These are phyloP conservation scores for Hyles euphorbiae DNA, from an alignment of 1,140 invertebrate genomes.

Conservation along the genomic window DNA sequence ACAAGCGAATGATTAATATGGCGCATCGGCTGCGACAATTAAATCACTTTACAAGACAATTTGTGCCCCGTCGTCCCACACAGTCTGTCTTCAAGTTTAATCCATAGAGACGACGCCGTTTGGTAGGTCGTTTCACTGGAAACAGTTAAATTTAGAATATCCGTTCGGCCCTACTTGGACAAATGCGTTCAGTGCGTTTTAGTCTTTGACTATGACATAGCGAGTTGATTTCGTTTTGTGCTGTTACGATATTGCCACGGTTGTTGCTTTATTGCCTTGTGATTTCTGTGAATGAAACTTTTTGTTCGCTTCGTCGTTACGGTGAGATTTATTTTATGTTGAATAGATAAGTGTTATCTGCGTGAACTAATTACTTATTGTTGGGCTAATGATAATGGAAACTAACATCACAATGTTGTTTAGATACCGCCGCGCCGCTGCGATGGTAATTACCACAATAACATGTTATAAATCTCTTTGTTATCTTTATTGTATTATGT, in stretches of 20 bases:
- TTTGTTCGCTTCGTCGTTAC: too few relatives aligned
- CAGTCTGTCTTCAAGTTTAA: constrained; percentile 39
- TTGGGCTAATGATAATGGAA: too few relatives aligned
- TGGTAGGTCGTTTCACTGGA: constrained; percentile 53
- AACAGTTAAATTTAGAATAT: constrained; percentile 72
- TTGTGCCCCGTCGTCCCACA: constrained; percentile 41
- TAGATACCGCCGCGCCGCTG: too few relatives aligned
- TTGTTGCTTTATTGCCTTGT: background rate
- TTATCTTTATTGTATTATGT: too few relatives aligned
- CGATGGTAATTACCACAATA: too few relatives aligned
- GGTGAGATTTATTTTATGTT: too few relatives aligned
- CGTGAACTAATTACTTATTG: too few relatives aligned
- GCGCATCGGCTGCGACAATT: constrained; percentile 47
- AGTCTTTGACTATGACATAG: constrained; percentile 37
- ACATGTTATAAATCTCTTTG: too few relatives aligned
- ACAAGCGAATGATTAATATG: constrained; percentile 38
- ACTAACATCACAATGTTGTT: too few relatives aligned
- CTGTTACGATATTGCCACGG: background rate
- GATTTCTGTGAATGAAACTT: too few relatives aligned
- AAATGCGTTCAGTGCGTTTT: constrained; percentile 54
- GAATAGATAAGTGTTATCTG: too few relatives aligned
- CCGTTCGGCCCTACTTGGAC: constrained; percentile 63
- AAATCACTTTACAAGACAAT: constrained; percentile 61
- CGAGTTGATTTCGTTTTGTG: constrained; percentile 3
- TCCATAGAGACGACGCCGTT: constrained; percentile 41